These are phyloP conservation scores for Agrochola lota DNA, from an alignment of 2,888 invertebrate genomes.

Conservation along the genomic window DNA sequence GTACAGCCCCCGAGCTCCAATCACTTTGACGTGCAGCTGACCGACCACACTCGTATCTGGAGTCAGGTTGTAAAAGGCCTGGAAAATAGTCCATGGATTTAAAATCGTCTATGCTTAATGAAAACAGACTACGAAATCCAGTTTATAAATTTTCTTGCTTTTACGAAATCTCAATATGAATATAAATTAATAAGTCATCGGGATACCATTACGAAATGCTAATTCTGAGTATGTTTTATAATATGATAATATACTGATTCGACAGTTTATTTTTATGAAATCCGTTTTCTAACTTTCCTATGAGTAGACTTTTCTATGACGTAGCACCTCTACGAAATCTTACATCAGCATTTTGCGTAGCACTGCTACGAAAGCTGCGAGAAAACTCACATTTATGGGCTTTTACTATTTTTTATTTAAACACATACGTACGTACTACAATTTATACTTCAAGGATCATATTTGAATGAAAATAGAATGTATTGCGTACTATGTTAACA, in stretches of 20 bases:
- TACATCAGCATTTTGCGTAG: constrained; percentile 4
- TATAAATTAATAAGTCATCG: too few species aligned
- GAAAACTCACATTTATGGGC: background rate
- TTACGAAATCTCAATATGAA: background rate
- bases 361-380: constrained; percentile 13
- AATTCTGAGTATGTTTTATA: background rate
- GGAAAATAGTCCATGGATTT: background rate
- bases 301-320: background rate
- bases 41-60: constrained; percentile 79
- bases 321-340: constrained; percentile 23
- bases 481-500: background rate
- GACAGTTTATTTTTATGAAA: too few species aligned
- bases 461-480: background rate
- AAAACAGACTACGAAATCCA: background rate
- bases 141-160: background rate
- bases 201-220: background rate
- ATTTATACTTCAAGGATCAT: too few species aligned
- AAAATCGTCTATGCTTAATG: background rate
- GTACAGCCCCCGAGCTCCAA: constrained; percentile 79
- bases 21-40: constrained; percentile 80
- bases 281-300: background rate
- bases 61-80: constrained; percentile 75
- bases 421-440: background rate
- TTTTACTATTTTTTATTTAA: background rate
- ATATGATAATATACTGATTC: background rate